Evolutionary conservation across 1,140 invertebrate species (phyloP), one percentile per base, ranked within the genome.

Genomic region (Brachionus sp.): DNA sequence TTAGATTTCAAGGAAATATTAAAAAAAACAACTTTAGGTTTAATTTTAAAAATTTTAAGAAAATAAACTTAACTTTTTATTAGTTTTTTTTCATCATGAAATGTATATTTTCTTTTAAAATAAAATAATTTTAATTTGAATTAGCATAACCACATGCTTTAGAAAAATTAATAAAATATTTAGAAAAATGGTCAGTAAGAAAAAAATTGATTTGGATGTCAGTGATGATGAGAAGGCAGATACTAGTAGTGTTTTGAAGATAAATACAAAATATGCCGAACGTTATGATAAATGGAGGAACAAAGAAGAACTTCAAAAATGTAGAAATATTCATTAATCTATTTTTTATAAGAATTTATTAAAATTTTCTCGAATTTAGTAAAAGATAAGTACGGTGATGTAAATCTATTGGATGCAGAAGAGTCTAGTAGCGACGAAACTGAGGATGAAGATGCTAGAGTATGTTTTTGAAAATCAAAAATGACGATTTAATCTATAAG

Each of bases 231-330:
- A 80, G 25, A 53, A 80, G 37, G 5, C 6, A 3, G 39, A 66
- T 5, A 16, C 50, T 5, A 53, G 19, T 10, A 57, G 57, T n/a
- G 5, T 62, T 6, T n/a, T 82, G 6, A 82, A 66, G 19, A 82
- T 93, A 64, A 93, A 95, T 87, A 91, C 92, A 86, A 91, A 92
- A 68, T 96, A 95, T 89, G 94, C 94, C 0, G 92, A 93, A 85
- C 92, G 92, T 86, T 96, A 95, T 86, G 91, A 95, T 85, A 90
- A 87, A 80, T 94, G 94, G 91, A 90, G 94, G 82, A 91, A 93
- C 85, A 95, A 94, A 86, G 95, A 96, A 89, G 93, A 95, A 87
- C 87, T 94, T 23, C 92, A 95, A 85, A 95, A 94, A 91, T 89
- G 94, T 95, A 91, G 91, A 90, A 23, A 7, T 25, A n/a, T 33